Evolutionary conservation across 2,888 invertebrate genomes (phyloP).

Genomic region (Lepetodrilus schrolli): DNA sequence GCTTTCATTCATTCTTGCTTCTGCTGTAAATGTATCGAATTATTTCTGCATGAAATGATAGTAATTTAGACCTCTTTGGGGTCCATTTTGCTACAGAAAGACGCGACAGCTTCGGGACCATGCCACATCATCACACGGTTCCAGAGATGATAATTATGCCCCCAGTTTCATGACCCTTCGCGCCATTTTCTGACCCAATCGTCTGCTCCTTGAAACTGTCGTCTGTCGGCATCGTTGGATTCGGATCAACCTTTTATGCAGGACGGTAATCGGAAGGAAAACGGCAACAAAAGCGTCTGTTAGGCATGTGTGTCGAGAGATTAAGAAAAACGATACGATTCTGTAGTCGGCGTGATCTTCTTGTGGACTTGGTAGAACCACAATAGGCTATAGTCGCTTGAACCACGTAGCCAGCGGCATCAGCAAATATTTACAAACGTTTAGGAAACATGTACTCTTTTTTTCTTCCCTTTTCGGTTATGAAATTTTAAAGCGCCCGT

Average conservation of each 20-base stretch:
- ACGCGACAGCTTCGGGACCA: neutral
- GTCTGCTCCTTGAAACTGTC: constrained; percentile 22
- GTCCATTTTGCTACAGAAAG: constrained; percentile 27
- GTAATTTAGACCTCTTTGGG: constrained; percentile 37
- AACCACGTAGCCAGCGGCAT: neutral
- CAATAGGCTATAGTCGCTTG: neutral
- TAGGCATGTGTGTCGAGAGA: constrained; percentile 6
- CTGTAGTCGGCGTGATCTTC: neutral
- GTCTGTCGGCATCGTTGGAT: constrained; percentile 3
- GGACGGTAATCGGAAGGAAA: neutral
- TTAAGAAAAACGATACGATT: constrained; percentile 18
- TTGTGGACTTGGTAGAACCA: neutral
- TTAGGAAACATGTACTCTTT: constrained; percentile 1
- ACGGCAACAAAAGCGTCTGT: constrained; percentile 17
- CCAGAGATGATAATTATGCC: constrained; percentile 18
- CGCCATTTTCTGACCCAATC: constrained; percentile 30
- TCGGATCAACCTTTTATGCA: constrained; percentile 5
- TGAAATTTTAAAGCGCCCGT: neutral
- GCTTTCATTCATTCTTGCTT: neutral
- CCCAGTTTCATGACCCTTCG: constrained; percentile 29
- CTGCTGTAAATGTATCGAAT: constrained; percentile 38
- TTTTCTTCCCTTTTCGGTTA: neutral
- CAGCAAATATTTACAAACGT: constrained; percentile 21
- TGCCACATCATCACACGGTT: constrained; percentile 8
- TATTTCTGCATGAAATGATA: constrained; percentile 40